Conservation (phyloP, 2,888 invertebrate genomes). For the Drosophila neoperkinsi region DNA sequence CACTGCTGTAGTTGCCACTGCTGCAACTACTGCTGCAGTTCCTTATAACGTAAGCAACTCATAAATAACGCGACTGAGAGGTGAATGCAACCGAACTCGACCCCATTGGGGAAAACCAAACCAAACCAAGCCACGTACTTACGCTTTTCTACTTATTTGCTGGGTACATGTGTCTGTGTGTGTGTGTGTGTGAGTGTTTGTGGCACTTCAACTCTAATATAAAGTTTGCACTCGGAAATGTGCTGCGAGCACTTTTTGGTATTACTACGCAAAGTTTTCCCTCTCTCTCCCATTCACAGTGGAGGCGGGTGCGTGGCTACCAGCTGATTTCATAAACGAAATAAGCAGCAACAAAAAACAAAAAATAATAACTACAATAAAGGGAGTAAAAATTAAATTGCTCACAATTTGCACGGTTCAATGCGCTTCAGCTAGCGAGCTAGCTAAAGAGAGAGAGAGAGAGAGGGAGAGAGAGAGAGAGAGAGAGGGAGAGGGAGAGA, state of each 20-base stretch:
- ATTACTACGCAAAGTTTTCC: conserved; percentile 78
- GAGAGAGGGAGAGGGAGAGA: too few species aligned
- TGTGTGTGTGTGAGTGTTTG: conserved; percentile 48
- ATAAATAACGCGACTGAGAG: conserved; percentile 70
- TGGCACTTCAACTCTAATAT: conserved; percentile 78
- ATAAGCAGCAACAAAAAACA: conserved; percentile 25
- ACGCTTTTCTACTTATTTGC: conserved; percentile 68
- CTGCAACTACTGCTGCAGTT: conserved; percentile 55
- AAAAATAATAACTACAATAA: conserved; percentile 22
- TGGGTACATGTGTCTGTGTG: conserved; percentile 10
- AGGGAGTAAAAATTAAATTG: conserved; percentile 74
- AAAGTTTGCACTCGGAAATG: conserved; percentile 77
- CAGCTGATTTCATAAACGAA: conserved; percentile 63
- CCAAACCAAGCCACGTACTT: conserved; percentile 63
- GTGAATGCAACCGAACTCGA: conserved; percentile 51
- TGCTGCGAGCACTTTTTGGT: conserved; percentile 78
- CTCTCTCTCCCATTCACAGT: conserved; percentile 35
- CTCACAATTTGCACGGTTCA: conserved; percentile 81
- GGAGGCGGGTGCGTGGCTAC: conserved; percentile 27
- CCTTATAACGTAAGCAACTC: conserved; percentile 77
- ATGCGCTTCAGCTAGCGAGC: conserved; percentile 71
- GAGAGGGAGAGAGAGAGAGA: background rate
- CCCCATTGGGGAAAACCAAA: background rate
- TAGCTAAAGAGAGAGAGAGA: too few species aligned
- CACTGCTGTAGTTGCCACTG: conserved; percentile 12